Evolutionary conservation across 30 jellyfish, hydroid and myxozoan species (phyloP), one percentile per base, ranked within the genome.

Genomic region (Hydractinia echinata): DNA sequence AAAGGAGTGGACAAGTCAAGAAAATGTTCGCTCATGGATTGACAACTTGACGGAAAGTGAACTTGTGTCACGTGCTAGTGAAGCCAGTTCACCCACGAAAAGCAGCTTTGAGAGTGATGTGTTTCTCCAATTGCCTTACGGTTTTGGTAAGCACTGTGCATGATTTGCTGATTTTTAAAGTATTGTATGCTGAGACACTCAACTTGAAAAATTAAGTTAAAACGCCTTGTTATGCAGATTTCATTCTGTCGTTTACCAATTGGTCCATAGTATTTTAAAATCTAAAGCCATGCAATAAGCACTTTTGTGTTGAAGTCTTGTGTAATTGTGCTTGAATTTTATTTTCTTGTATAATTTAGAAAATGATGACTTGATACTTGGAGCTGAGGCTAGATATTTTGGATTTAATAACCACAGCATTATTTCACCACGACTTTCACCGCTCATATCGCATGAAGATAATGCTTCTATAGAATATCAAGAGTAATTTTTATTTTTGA

Each of bases 301-400:
- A 30, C 44, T 30, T 30, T 30, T 30, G 44, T 30, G 44, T 30
- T 30, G 44, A 30, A 30, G 44, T 30, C 44, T 30, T 30, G 44
- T 30, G 44, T 30, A 30, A 30, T 30, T 30, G 44, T 30, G 44
- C 44, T 30, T 30, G 44, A 30, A 30, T 30, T 30, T 30, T 30
- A 2, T 30, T 30, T 30, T 30, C 44, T 30, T 30, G 44, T 30
- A 0, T 30, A 30, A 30, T 30, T 30, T 30, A 30, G 44, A 30
- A 30, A 89, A 82, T 64, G 97, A 90, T 73, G 97, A 85, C 16
- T 82, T 90, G 53, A 55, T 30, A 50, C 88, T 90, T 44, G 97
- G 97, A 8, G 97, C 97, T 73, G 97, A 90, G 44, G 97, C 97
- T 13, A 90, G 72, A 82, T 71, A 89, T 61, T 77, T 18, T 54